Evolutionary conservation across 1,140 invertebrate species (phyloP).

Genomic region (Papilio aristodemus): DNA sequence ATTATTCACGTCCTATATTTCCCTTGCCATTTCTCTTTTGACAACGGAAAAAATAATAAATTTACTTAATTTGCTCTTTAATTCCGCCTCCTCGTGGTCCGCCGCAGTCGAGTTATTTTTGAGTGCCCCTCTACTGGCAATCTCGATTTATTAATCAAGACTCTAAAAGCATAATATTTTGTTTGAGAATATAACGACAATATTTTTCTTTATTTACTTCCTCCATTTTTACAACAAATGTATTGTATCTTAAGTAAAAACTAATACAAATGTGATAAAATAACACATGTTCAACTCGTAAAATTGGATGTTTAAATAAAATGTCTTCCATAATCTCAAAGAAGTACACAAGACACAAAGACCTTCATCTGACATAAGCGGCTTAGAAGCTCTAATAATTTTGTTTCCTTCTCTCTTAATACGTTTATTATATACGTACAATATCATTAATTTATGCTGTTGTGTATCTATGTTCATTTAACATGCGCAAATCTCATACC

Average conservation of each 20-base stretch:
- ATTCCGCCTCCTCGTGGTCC: conserved; percentile 56
- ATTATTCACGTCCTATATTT: conserved; percentile 63
- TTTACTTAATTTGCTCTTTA: conserved; percentile 73
- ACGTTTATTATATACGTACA: background rate
- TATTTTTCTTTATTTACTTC: background rate
- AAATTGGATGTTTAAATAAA: background rate
- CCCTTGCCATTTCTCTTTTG: conserved; percentile 56
- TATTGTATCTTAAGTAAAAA: too few species aligned
- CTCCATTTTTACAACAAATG: background rate
- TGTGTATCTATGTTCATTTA: too few species aligned
- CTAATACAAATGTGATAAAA: too few species aligned
- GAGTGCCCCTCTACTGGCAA: conserved; percentile 37
- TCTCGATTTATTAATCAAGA: conserved; percentile 34
- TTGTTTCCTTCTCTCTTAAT: background rate
- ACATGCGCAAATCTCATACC: too few species aligned
- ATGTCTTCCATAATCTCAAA: background rate
- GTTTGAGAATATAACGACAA: conserved; percentile 16
- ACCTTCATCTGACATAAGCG: conserved; percentile 5
- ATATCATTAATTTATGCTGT: too few species aligned
- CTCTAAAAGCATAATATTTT: conserved; percentile 25
- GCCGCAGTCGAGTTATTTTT: conserved; percentile 51
- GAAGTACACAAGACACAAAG: background rate
- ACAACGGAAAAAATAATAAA: conserved; percentile 72
- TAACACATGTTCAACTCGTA: background rate
- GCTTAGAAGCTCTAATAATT: background rate